A percentile compares a stretch with the other conserved stretches of the same genome.
Evolutionary conservation across 2,888 invertebrate genomes (phyloP).

Genomic region (Macaria liturata): DNA sequence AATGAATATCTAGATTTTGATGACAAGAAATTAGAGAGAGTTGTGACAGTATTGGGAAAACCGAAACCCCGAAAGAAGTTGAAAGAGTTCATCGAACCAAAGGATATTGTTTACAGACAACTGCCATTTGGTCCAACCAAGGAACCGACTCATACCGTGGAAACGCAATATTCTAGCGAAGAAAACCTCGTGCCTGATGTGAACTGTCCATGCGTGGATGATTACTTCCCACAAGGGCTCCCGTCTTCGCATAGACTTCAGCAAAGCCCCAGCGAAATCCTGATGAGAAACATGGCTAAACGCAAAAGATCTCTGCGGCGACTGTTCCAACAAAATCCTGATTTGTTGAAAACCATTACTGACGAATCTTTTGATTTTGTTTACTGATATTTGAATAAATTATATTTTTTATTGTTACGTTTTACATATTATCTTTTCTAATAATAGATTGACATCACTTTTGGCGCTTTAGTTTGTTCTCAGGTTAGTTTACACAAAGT

Average conservation of each 20-base stretch:
- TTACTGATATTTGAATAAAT: constrained; percentile 35
- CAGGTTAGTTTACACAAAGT: too few relatives aligned
- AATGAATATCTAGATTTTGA: constrained; percentile 61
- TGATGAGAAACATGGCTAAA: constrained; percentile 44
- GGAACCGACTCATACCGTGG: constrained; percentile 52
- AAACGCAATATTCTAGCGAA: constrained; percentile 69
- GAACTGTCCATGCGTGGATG: constrained; percentile 52
- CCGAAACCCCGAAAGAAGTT: constrained; percentile 24
- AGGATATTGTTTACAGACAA: constrained; percentile 46
- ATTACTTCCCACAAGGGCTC: constrained; percentile 15
- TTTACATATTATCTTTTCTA: neutral
- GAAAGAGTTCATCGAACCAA: constrained; percentile 48
- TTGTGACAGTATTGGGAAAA: constrained; percentile 54
- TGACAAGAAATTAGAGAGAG: constrained; percentile 62
- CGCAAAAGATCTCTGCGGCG: constrained; percentile 56
- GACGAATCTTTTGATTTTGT: constrained; percentile 65
- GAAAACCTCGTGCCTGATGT: constrained; percentile 50
- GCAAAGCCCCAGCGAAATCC: constrained; percentile 35
- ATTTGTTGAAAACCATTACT: constrained; percentile 64
- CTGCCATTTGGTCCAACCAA: constrained; percentile 60
- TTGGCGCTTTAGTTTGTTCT: too few relatives aligned
- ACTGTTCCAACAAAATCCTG: constrained; percentile 57
- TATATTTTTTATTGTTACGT: neutral
- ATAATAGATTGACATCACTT: too few relatives aligned
- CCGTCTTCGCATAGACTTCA: constrained; percentile 25